Evolutionary conservation across 2,888 invertebrate genomes (phyloP).

Genomic region (Bimastos eiseni): DNA sequence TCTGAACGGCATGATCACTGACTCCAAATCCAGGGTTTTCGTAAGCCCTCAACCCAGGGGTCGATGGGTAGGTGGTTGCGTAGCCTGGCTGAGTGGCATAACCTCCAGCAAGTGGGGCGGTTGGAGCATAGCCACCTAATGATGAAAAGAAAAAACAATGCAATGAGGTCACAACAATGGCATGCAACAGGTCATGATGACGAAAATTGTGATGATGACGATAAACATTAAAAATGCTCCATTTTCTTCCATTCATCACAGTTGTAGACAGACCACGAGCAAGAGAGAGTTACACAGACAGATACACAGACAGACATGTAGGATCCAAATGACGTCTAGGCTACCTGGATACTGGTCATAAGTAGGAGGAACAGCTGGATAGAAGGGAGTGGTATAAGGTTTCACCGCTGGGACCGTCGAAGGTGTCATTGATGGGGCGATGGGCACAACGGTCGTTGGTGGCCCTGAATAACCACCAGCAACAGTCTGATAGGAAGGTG

Average conservation of each 20-base stretch:
- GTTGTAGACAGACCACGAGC: not conserved
- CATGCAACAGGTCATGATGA: not conserved
- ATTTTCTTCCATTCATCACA: not conserved
- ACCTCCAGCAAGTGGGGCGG: not conserved
- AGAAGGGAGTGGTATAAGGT: not conserved
- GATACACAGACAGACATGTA: not conserved
- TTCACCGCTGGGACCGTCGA: no score
- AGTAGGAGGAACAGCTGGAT: not conserved
- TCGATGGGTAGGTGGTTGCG: not conserved
- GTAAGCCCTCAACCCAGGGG: not conserved
- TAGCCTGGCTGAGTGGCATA: not conserved
- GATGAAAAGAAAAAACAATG: not conserved
- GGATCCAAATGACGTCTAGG: not conserved
- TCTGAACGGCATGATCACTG: not conserved
- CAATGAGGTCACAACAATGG: not conserved
- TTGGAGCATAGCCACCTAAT: not conserved
- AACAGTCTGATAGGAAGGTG: not conserved
- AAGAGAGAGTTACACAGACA: not conserved
- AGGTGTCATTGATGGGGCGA: not conserved
- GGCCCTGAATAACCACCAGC: not conserved
- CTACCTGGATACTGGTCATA: not conserved
- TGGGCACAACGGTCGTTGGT: not conserved
- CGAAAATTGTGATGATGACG: not conserved
- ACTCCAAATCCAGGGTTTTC: not conserved
- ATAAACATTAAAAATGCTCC: not conserved